A percentile compares a stretch with the other conserved stretches of the same genome.
Conservation (phyloP, 2,797 vertebrate genomes). For the Anomalospiza imberbis region DNA sequence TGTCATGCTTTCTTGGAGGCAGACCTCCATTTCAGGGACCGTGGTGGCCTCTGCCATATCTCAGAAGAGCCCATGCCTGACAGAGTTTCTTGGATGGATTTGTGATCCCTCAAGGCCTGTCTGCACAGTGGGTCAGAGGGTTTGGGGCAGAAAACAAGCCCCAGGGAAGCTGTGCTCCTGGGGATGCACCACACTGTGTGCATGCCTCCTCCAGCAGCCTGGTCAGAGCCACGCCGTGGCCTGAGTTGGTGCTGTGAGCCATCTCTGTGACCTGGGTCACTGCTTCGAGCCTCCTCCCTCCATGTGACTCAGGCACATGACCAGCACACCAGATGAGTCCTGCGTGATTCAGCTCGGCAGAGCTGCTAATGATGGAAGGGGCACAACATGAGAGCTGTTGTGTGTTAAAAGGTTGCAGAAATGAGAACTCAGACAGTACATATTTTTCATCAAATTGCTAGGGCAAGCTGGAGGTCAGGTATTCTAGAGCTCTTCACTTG, state of each 20-base stretch:
- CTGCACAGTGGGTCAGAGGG: background rate
- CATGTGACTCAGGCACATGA: background rate
- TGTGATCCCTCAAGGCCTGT: background rate
- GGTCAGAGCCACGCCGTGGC: background rate
- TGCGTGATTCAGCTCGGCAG: background rate
- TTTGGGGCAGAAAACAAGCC: background rate
- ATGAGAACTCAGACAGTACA: background rate
- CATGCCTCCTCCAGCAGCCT: background rate
- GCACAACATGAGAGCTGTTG: background rate
- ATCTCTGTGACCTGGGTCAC: background rate
- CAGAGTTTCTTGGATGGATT: background rate
- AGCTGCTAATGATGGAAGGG: background rate
- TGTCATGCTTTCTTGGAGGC: background rate
- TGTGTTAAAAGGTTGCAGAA: background rate
- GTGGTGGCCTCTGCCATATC: background rate
- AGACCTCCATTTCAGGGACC: background rate
- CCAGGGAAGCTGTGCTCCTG: background rate
- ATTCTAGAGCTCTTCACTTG: background rate
- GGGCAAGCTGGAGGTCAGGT: background rate
- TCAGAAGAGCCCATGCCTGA: background rate
- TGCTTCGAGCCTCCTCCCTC: background rate
- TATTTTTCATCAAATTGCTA: background rate
- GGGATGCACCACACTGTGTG: accelerated
- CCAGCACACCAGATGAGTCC: background rate
- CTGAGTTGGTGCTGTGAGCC: background rate